These are phyloP conservation scores for Pempheris klunzingeri DNA, from an alignment of 2,797 vertebrate species.

Conservation along the genomic window DNA sequence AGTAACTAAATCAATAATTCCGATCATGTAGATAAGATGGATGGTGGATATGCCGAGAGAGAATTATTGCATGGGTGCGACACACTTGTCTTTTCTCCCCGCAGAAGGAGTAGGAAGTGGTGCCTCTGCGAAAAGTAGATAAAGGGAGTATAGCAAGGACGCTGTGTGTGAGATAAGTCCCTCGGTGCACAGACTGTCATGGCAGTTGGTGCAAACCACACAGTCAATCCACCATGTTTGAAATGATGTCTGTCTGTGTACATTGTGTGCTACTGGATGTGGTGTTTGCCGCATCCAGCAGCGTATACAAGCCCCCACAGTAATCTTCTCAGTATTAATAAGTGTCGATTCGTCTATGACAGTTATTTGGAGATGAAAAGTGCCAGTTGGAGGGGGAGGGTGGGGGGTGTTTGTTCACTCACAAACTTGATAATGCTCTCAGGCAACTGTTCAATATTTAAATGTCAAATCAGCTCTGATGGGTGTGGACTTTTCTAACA, in stretches of 20 bases:
- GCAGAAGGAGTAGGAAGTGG: constrained; percentile 70
- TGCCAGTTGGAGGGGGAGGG: constrained; percentile 31
- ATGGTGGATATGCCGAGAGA: constrained; percentile 49
- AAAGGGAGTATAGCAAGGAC: constrained; percentile 59
- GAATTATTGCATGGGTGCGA: constrained; percentile 48
- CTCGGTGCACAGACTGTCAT: constrained; percentile 34
- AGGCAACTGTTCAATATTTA: not conserved
- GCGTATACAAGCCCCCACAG: not conserved
- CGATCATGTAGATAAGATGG: constrained; percentile 73
- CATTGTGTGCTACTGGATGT: constrained; percentile 7
- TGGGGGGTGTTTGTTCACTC: constrained; percentile 13
- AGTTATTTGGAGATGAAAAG: constrained; percentile 7
- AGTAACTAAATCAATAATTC: constrained; percentile 68
- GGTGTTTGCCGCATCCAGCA: constrained; percentile 29
- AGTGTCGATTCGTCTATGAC: constrained; percentile 11
- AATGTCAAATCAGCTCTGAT: constrained; percentile 13
- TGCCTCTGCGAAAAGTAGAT: constrained; percentile 68
- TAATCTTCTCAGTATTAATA: constrained; percentile 15
- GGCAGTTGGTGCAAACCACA: constrained; percentile 67
- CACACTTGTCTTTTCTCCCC: constrained; percentile 19
- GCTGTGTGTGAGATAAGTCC: constrained; percentile 47
- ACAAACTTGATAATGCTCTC: constrained; percentile 8
- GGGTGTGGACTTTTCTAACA: not conserved
- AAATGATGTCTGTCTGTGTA: constrained; percentile 33
- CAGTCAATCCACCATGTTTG: constrained; percentile 32